Evolutionary conservation across 2,797 vertebrate species (phyloP).

Genomic region (Brachyrhaphis roseni): DNA sequence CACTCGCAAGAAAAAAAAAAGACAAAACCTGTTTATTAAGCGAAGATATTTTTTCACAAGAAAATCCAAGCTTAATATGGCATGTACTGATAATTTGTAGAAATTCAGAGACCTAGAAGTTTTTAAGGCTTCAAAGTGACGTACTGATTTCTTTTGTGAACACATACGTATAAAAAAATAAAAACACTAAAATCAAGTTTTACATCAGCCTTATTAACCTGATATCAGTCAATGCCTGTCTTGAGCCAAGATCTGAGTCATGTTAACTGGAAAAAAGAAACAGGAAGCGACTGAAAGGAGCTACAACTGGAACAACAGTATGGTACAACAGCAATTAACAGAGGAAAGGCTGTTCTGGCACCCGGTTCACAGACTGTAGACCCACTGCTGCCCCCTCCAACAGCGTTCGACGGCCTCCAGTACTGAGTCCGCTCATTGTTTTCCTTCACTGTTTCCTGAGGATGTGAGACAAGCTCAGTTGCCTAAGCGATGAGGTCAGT

Average conservation of each 20-base stretch:
- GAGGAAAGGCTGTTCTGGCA: conserved; percentile 35
- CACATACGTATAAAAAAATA: background rate
- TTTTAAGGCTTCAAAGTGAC: background rate
- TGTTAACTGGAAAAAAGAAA: conserved; percentile 20
- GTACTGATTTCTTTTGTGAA: background rate
- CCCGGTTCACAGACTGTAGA: conserved; percentile 28
- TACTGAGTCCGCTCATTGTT: conserved; percentile 71
- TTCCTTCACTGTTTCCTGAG: conserved; percentile 79
- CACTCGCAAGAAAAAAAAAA: background rate
- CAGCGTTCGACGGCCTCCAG: conserved; percentile 44
- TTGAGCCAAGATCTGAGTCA: conserved; percentile 44
- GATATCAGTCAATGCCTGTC: background rate
- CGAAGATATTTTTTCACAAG: background rate
- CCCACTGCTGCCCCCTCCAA: conserved; percentile 31
- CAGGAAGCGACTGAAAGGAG: conserved; percentile 20
- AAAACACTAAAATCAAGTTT: background rate
- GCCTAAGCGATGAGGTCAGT: conserved; percentile 80
- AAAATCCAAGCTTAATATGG: no score
- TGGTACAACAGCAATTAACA: conserved; percentile 21
- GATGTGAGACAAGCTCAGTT: conserved; percentile 77
- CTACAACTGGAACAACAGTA: conserved; percentile 30
- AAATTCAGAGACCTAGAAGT: background rate
- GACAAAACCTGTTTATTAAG: background rate
- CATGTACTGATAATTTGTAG: background rate
- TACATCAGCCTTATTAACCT: background rate